Conservation (phyloP, 2,888 invertebrate genomes). For the Melinaea menophilus region DNA sequence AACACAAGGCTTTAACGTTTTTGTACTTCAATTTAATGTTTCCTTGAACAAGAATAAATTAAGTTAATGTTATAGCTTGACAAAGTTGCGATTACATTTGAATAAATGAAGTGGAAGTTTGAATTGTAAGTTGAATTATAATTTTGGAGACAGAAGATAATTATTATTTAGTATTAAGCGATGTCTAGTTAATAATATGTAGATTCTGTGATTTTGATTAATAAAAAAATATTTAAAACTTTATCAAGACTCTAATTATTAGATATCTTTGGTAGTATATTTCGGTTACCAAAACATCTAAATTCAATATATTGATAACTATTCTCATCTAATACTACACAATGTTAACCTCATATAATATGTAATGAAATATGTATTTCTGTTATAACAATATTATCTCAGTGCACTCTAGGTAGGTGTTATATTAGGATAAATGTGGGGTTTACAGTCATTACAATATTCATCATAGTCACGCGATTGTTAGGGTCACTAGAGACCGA, state of each 20-base stretch:
- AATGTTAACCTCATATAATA: background rate
- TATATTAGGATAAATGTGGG: conserved; percentile 13
- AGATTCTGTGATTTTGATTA: no score
- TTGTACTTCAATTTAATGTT: conserved; percentile 10
- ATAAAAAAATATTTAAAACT: no score
- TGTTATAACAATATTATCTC: background rate
- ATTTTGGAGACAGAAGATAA: conserved; percentile 12
- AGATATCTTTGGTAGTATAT: no score
- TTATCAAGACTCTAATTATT: no score
- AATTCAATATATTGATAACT: no score
- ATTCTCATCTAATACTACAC: background rate
- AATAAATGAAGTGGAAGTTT: conserved; percentile 16
- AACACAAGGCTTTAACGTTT: background rate
- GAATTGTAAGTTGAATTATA: conserved; percentile 17
- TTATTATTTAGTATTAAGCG: no score
- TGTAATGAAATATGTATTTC: background rate
- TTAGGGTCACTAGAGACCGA: conserved; percentile 6
- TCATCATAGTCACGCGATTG: conserved; percentile 15
- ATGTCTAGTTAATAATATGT: no score
- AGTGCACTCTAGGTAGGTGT: conserved; percentile 10
- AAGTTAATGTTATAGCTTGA: conserved; percentile 9
- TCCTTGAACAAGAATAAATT: conserved; percentile 8
- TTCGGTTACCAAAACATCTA: no score
- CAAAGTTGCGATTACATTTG: conserved; percentile 9
- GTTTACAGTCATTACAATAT: background rate